Evolutionary conservation across 2,797 vertebrate species (phyloP).

Genomic region (Poeciliopsis turneri): DNA sequence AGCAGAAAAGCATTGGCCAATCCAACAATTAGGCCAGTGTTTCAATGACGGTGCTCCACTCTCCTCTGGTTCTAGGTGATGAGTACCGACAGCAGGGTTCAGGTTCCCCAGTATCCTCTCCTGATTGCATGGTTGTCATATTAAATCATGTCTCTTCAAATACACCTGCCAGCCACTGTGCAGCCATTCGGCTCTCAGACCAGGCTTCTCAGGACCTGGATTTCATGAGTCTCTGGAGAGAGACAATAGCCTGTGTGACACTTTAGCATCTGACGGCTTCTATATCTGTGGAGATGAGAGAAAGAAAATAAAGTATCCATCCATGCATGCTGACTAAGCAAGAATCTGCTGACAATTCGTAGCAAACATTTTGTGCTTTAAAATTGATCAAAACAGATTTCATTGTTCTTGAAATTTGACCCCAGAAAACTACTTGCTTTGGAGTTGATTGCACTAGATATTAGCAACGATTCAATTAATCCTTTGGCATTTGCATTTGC

Average conservation of each 20-base stretch:
- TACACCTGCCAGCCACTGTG: conserved; percentile 77
- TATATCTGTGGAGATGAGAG: conserved; percentile 51
- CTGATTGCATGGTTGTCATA: conserved; percentile 81
- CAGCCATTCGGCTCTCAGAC: conserved; percentile 48
- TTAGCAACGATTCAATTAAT: conserved; percentile 32
- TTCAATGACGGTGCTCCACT: conserved; percentile 33
- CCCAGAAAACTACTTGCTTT: conserved; percentile 15
- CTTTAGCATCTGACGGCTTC: conserved; percentile 69
- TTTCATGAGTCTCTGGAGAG: conserved; percentile 77
- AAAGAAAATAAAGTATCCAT: background rate
- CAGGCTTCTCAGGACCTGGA: conserved; percentile 74
- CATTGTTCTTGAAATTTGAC: background rate
- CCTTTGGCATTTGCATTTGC: conserved; percentile 11
- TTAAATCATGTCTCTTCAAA: conserved; percentile 76
- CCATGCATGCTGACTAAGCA: background rate
- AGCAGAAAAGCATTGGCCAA: conserved; percentile 55
- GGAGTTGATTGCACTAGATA: conserved; percentile 42
- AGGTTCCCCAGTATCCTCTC: conserved; percentile 59
- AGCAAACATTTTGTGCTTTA: background rate
- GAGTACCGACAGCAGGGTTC: conserved; percentile 77
- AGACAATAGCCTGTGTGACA: conserved; percentile 60
- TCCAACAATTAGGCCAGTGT: conserved; percentile 50
- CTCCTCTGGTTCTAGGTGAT: conserved; percentile 66
- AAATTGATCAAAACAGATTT: background rate
- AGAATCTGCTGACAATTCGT: background rate